phyloP scores from a whole-genome alignment of 1,140 invertebrate genomes.

The Mercenaria mercenaria region DNA sequence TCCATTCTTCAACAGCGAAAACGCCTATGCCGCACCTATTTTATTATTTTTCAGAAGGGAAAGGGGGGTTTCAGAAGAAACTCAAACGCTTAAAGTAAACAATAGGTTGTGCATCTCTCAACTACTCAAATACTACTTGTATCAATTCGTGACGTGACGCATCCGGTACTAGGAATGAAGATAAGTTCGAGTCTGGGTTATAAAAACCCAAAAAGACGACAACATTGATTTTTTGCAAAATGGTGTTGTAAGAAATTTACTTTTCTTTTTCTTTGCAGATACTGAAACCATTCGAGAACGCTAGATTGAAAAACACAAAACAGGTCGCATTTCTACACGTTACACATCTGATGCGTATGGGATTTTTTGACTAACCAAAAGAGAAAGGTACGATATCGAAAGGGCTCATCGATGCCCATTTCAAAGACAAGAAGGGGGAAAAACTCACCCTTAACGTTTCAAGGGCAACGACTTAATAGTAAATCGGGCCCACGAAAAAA shows the following conservation, averaged over 20 bases:
- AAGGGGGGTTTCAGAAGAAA: slow-evolving; percentile 3
- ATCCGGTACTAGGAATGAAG: too few species aligned
- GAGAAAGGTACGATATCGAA: neutral
- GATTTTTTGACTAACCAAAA: too few species aligned
- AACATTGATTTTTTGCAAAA: neutral
- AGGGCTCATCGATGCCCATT: neutral
- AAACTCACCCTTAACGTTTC: neutral
- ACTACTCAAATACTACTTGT: slow-evolving; percentile 18
- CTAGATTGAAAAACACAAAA: too few species aligned
- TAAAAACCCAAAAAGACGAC: neutral
- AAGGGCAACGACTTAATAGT: too few species aligned
- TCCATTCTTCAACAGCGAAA: too few species aligned
- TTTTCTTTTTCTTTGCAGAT: neutral
- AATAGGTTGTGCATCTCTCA: too few species aligned
- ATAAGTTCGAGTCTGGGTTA: neutral
- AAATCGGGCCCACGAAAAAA: neutral
- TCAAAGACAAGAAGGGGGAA: neutral
- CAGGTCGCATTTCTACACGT: too few species aligned
- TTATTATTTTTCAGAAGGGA: neutral
- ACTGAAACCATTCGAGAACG: too few species aligned
- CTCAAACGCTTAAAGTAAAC: neutral
- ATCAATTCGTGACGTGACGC: neutral
- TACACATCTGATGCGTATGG: too few species aligned
- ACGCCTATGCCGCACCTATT: too few species aligned
- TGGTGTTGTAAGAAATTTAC: neutral